phyloP scores from a whole-genome alignment of 1,140 invertebrate species.

The Drosophila bocki region DNA sequence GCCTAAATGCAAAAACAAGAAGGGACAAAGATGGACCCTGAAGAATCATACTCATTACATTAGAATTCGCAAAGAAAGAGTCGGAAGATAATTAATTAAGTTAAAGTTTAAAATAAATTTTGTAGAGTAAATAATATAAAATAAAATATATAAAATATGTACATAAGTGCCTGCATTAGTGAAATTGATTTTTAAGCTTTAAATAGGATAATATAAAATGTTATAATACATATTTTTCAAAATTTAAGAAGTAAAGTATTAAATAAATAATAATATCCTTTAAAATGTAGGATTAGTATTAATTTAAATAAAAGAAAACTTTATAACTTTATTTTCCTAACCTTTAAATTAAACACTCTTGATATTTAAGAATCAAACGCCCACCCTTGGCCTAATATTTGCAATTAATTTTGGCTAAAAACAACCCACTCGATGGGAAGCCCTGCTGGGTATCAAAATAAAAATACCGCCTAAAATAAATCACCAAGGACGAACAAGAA shows the following conservation, averaged over 20 bases:
- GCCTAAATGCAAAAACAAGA: slow-evolving; percentile 9
- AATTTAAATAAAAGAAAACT: not conserved
- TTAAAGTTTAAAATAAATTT: not conserved
- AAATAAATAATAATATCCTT: not conserved
- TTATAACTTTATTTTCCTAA: not conserved
- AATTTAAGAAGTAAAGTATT: too few relatives aligned
- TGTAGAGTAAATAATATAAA: not conserved
- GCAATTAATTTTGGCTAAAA: not conserved
- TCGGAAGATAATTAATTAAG: too few relatives aligned
- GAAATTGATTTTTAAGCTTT: too few relatives aligned
- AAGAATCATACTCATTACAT: slow-evolving; percentile 5
- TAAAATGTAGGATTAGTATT: not conserved
- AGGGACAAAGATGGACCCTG: not conserved
- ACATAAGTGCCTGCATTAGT: too few relatives aligned
- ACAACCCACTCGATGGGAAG: not conserved
- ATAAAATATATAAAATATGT: too few relatives aligned
- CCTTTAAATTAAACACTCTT: not conserved
- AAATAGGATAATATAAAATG: not conserved
- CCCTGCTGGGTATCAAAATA: slow-evolving; percentile 14
- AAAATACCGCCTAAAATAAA: slow-evolving; percentile 41
- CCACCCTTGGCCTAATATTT: not conserved
- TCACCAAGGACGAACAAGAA: slow-evolving; percentile 21
- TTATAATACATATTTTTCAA: not conserved
- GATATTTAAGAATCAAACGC: not conserved
- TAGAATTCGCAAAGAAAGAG: not conserved